Evolutionary conservation across 2,888 invertebrate species (phyloP).

Genomic region (Colostygia pectinataria): DNA sequence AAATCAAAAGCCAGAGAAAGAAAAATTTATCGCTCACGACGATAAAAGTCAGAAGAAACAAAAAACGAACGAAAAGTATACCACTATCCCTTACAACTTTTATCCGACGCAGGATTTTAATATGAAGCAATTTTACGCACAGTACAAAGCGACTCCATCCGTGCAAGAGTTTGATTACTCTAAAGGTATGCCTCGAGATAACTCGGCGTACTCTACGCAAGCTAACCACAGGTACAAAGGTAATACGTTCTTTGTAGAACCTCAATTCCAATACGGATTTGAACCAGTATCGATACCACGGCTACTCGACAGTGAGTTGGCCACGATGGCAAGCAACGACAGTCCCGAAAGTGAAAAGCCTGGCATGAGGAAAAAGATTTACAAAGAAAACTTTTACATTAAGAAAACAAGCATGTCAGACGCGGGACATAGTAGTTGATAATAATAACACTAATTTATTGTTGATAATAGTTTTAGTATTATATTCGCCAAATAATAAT

Average conservation of each 20-base stretch:
- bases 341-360: constrained; percentile 69
- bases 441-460: constrained; percentile 68
- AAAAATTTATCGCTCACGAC: constrained; percentile 44
- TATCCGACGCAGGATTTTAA: constrained; percentile 48
- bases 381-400: constrained; percentile 76
- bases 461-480: constrained; percentile 45
- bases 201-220: constrained; percentile 58
- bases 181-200: constrained; percentile 59
- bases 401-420: constrained; percentile 70
- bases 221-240: constrained; percentile 54
- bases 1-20: constrained; percentile 60
- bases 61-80: constrained; percentile 57
- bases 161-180: constrained; percentile 59
- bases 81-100: constrained; percentile 49
- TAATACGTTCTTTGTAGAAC: constrained; percentile 71
- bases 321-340: constrained; percentile 70
- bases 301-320: constrained; percentile 68
- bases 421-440: constrained; percentile 52
- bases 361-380: constrained; percentile 68
- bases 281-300: constrained; percentile 67
- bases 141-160: constrained; percentile 56
- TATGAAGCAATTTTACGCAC: constrained; percentile 54
- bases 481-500: constrained; percentile 43
- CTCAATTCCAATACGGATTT: constrained; percentile 77
- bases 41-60: constrained; percentile 50